Evolutionary conservation across 2,888 invertebrate species (phyloP), one percentile per base, ranked within the genome.

Genomic region (Suillia variegata): DNA sequence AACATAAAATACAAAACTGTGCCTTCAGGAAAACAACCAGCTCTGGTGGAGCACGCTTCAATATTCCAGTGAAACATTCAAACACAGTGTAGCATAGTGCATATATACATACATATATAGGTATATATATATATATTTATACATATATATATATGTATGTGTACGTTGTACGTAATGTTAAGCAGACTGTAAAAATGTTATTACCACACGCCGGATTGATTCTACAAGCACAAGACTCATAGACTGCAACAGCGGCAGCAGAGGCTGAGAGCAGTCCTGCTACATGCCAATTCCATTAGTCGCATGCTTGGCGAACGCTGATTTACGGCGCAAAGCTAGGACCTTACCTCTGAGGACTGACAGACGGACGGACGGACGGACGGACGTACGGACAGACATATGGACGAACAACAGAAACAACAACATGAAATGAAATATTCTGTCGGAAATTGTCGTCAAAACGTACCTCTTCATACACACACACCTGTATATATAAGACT

Each of bases 231-330:
- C 31, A 31, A 12, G 6, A 12, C 6, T 12, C 6, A 12, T 5
- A 12, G 31, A 31, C 31, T 31, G 12, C 12, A 8, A n/a, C n/a
- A n/a, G n/a, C n/a, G n/a, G n/a, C n/a, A n/a, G n/a, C n/a, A n/a
- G n/a, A n/a, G n/a, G n/a, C n/a, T n/a, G n/a, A n/a, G n/a, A n/a
- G 3, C 38, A 45, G 33, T 53, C 38, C 48, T 55, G 33, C 42
- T 48, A 57, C 15, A 54, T 59, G 56, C 52, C 59, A 56, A 59
- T 51, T 42, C 56, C 48, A 59, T 53, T 56, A 56, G 47, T 52
- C 53, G 49, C 53, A 48, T 48, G 47, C 38, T 54, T 15, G n/a
- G n/a, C n/a, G n/a, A n/a, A n/a, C 18, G 8, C 15, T n/a, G 8
- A 4, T 38, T 38, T 31, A 31, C 31, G 12, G 31, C 38, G 5